Evolutionary conservation across 2,113 vertebrate species (phyloP).

Genomic region (Pagrus major): DNA sequence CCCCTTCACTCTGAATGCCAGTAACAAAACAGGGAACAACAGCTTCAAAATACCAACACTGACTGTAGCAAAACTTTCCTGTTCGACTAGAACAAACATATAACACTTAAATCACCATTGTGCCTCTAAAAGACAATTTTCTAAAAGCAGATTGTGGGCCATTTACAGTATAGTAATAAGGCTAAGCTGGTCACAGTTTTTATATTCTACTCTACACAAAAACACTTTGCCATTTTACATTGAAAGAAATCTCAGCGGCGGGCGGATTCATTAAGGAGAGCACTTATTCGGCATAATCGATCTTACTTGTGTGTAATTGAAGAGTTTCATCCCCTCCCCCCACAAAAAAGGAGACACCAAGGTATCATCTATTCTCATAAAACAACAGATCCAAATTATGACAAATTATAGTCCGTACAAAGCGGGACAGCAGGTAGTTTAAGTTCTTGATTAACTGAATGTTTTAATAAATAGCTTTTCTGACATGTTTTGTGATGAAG

Average conservation of each 20-base stretch:
- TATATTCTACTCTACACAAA: slow-evolving; percentile 74
- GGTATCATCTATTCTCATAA: slow-evolving; percentile 36
- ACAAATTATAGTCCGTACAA: slow-evolving; percentile 25
- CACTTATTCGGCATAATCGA: slow-evolving; percentile 56
- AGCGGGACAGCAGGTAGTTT: slow-evolving; percentile 42
- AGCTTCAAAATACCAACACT: slow-evolving; percentile 69
- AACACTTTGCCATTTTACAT: slow-evolving; percentile 72
- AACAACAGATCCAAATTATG: slow-evolving; percentile 50
- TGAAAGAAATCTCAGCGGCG: slow-evolving; percentile 67
- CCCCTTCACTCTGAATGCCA: slow-evolving; percentile 40
- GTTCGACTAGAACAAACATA: slow-evolving; percentile 64
- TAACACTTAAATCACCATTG: slow-evolving; percentile 63
- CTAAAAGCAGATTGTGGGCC: slow-evolving; percentile 64
- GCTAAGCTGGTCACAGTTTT: slow-evolving; percentile 80
- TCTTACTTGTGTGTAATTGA: slow-evolving; percentile 40
- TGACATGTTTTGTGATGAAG: background rate
- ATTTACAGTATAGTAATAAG: slow-evolving; percentile 72
- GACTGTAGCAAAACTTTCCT: slow-evolving; percentile 46
- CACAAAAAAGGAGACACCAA: slow-evolving; percentile 22
- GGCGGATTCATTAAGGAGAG: slow-evolving; percentile 43
- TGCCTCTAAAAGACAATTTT: slow-evolving; percentile 53
- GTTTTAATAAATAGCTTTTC: slow-evolving; percentile 35
- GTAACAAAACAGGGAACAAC: slow-evolving; percentile 60
- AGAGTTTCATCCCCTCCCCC: slow-evolving; percentile 21
- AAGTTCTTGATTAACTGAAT: slow-evolving; percentile 32